Conservation (phyloP, 2,888 invertebrate species). For the Anthoptus insignis region DNA sequence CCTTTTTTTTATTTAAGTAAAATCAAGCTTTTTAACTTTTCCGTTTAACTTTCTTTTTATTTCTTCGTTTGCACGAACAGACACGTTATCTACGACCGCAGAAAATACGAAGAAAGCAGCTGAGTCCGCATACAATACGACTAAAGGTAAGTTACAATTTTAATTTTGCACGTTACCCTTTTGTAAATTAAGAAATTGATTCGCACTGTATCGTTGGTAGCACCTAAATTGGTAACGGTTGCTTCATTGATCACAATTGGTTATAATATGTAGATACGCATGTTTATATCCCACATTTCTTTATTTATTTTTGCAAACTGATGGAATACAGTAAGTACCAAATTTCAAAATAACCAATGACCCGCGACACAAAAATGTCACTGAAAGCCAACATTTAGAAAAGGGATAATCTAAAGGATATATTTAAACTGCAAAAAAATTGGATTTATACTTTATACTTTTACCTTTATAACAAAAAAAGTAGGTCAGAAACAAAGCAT, state of each 20-base stretch:
- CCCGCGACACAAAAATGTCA: too few species aligned
- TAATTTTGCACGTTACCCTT: constrained; percentile 7
- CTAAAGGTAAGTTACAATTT: constrained; percentile 67
- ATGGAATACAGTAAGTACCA: too few species aligned
- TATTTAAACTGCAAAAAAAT: too few species aligned
- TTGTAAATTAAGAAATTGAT: neutral
- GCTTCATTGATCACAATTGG: neutral
- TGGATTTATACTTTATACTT: too few species aligned
- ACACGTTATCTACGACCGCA: constrained; percentile 73
- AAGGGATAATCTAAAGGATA: too few species aligned
- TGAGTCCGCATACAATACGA: constrained; percentile 74
- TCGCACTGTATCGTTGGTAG: neutral
- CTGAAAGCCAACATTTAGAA: too few species aligned
- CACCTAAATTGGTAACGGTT: neutral
- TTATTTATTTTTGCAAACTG: neutral
- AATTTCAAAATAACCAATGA: too few species aligned
- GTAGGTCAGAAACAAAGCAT: too few species aligned
- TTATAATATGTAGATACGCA: neutral
- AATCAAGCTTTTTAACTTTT: constrained; percentile 23
- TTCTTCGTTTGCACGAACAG: constrained; percentile 58
- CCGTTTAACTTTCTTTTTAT: constrained; percentile 34
- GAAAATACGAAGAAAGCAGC: constrained; percentile 82
- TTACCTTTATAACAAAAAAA: too few species aligned
- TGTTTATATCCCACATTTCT: neutral
- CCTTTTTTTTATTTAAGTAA: constrained; percentile 26